phyloP scores from a whole-genome alignment of 2,888 invertebrate species.

The Dascillus cervinus region DNA sequence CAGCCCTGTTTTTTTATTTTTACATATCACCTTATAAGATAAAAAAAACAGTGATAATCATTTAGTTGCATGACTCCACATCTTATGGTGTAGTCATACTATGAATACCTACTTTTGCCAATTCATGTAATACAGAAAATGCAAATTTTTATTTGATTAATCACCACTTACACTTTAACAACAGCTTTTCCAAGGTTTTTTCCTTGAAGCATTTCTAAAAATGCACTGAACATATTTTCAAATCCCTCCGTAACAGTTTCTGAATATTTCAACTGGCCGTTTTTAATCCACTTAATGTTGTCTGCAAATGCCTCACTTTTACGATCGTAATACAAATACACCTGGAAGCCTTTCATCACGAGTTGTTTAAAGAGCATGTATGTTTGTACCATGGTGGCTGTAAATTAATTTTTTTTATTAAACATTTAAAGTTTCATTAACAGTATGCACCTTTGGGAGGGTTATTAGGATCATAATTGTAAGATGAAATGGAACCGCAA shows the following conservation, averaged over 20 bases:
- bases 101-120: neutral
- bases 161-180: conserved; percentile 49
- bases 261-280: conserved; percentile 61
- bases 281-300: conserved; percentile 54
- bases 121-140: no score
- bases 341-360: conserved; percentile 56
- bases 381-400: conserved; percentile 47
- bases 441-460: conserved; percentile 43
- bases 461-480: conserved; percentile 47
- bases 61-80: neutral
- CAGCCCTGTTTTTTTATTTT: no score
- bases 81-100: neutral
- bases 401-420: conserved; percentile 1
- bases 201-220: conserved; percentile 56
- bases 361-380: conserved; percentile 50
- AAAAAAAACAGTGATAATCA: no score
- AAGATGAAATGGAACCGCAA: conserved; percentile 60
- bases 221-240: conserved; percentile 64
- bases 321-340: conserved; percentile 48
- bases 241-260: conserved; percentile 67
- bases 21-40: no score
- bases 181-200: conserved; percentile 65
- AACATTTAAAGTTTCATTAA: neutral
- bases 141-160: no score
- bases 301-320: conserved; percentile 56